Evolutionary conservation across 2,113 vertebrate species (phyloP).

Genomic region (Barbus barbus): DNA sequence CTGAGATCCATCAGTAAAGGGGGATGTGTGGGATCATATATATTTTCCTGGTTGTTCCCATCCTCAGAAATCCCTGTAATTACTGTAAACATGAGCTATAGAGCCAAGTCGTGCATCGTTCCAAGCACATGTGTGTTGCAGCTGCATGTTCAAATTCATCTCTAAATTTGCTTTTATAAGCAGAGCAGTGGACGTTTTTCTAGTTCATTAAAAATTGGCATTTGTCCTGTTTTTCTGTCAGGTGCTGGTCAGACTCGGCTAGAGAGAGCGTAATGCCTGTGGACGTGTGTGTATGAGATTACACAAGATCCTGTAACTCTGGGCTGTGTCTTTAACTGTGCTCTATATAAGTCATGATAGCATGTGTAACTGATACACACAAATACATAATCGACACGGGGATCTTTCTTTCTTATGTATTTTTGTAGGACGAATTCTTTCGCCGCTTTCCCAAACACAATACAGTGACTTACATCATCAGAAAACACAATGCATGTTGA

Average conservation of each 20-base stretch:
- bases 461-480: not conserved
- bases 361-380: not conserved
- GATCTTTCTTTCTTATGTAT: not conserved
- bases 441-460: not conserved
- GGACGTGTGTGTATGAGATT: not conserved
- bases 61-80: slow-evolving; percentile 53
- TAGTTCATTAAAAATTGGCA: slow-evolving; percentile 33
- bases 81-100: slow-evolving; percentile 45
- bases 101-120: slow-evolving; percentile 40
- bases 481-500: slow-evolving; percentile 2
- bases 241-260: slow-evolving; percentile 23
- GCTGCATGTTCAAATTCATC: slow-evolving; percentile 47
- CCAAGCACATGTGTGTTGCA: slow-evolving; percentile 45
- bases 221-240: slow-evolving; percentile 36
- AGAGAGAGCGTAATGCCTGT: not conserved
- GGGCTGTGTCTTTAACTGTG: not conserved
- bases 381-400: not conserved
- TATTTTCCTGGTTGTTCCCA: slow-evolving; percentile 36
- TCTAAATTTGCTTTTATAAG: slow-evolving; percentile 49
- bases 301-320: not conserved
- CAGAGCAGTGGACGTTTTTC: slow-evolving; percentile 41
- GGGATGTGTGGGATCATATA: not conserved
- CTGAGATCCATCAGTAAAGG: not conserved
- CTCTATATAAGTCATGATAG: not conserved
- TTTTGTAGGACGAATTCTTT: not conserved